Percentiles rank a stretch among this genome's conserved stretches.
Evolutionary conservation across 2,797 vertebrate species (phyloP).

Genomic region (Malacoctenus gilli): DNA sequence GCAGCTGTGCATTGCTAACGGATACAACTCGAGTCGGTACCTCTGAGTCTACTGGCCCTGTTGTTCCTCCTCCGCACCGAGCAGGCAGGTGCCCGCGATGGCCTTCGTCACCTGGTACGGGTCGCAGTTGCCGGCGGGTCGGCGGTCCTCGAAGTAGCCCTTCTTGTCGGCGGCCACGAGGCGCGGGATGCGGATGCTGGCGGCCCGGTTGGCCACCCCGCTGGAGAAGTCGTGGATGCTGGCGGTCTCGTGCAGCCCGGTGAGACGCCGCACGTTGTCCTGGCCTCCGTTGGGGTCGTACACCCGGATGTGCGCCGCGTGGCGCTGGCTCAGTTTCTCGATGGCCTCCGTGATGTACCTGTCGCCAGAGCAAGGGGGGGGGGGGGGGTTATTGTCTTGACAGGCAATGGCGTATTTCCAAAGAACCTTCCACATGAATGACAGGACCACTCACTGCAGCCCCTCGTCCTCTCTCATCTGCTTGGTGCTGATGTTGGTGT

Average conservation of each 20-base stretch:
- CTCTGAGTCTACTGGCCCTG: too few relatives aligned
- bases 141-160: slow-evolving; percentile 90
- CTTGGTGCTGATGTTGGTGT: slow-evolving; percentile 89
- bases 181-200: slow-evolving; percentile 89
- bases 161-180: slow-evolving; percentile 80
- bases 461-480: slow-evolving; percentile 84
- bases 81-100: slow-evolving; percentile 82
- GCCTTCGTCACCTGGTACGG: slow-evolving; percentile 83
- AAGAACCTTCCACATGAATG: too few relatives aligned
- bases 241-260: slow-evolving; percentile 84
- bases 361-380: not conserved
- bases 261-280: slow-evolving; percentile 88
- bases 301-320: slow-evolving; percentile 81
- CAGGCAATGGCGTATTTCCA: too few relatives aligned
- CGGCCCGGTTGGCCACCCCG: slow-evolving; percentile 82
- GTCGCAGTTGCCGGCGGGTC: slow-evolving; percentile 90
- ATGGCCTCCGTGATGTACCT: slow-evolving; percentile 86
- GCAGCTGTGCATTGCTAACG: too few relatives aligned
- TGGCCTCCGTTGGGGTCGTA: slow-evolving; percentile 84
- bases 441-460: slow-evolving; percentile 88
- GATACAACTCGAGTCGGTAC: too few relatives aligned
- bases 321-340: slow-evolving; percentile 80
- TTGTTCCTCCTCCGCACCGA: slow-evolving; percentile 4
- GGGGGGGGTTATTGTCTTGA: too few relatives aligned
- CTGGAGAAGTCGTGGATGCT: slow-evolving; percentile 83